Percentiles rank a stretch among this genome's conserved stretches.
Evolutionary conservation across 2,888 invertebrate species (phyloP).

Genomic region (Seira musarum): DNA sequence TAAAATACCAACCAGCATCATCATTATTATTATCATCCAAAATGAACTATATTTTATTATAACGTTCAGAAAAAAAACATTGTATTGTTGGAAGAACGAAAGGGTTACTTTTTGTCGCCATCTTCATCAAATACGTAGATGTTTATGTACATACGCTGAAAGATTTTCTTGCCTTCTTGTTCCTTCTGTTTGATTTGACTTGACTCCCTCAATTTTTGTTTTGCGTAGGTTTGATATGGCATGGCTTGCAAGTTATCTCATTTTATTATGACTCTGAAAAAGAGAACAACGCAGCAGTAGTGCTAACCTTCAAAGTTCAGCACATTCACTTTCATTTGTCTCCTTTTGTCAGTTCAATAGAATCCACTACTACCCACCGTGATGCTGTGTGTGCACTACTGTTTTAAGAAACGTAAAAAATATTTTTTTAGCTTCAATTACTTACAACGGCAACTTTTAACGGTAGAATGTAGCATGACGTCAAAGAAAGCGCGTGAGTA

Average conservation of each 20-base stretch:
- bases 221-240: neutral
- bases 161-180: conserved; percentile 12
- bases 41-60: conserved; percentile 13
- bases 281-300: conserved; percentile 10
- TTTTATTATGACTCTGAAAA: neutral
- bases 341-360: conserved; percentile 1
- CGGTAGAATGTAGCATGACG: neutral
- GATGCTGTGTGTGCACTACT: neutral
- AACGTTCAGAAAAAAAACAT: neutral
- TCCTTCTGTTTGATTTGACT: conserved; percentile 1
- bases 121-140: neutral
- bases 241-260: neutral
- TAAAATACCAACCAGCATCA: too few relatives aligned
- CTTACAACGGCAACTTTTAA: neutral
- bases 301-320: conserved; percentile 3
- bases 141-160: too few relatives aligned
- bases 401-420: too few relatives aligned
- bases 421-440: neutral
- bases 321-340: conserved; percentile 16
- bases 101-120: conserved; percentile 1
- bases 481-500: neutral
- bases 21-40: too few relatives aligned
- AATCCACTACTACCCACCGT: neutral
- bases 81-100: conserved; percentile 1
- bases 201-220: conserved; percentile 1